phyloP scores from a whole-genome alignment of 1,140 invertebrate genomes.

The Probaryconus sp. region DNA sequence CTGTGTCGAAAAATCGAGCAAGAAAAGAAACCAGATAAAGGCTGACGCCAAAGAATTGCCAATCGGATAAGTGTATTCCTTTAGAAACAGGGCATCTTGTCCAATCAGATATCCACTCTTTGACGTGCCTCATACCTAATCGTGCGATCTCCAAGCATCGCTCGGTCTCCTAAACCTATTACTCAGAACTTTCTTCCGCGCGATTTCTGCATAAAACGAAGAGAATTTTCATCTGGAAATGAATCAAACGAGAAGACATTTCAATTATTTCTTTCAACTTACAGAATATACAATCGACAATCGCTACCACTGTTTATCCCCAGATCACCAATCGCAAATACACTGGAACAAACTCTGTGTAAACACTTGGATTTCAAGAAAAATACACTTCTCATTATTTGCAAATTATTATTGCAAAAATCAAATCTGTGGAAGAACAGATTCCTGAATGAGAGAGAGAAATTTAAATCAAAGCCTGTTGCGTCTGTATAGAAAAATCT shows the following conservation, averaged over 20 bases:
- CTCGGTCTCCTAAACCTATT: conserved; percentile 29
- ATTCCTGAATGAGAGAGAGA: too few species aligned
- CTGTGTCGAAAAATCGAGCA: conserved; percentile 15
- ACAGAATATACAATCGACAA: conserved; percentile 23
- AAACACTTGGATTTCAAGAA: conserved; percentile 39
- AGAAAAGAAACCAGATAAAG: conserved; percentile 53
- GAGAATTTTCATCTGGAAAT: conserved; percentile 55
- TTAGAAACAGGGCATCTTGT: conserved; percentile 68
- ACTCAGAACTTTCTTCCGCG: conserved; percentile 12
- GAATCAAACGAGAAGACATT: conserved; percentile 60
- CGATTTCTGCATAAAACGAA: conserved; percentile 60
- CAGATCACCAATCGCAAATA: conserved; percentile 20
- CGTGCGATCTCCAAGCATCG: conserved; percentile 69
- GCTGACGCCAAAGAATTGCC: conserved; percentile 76
- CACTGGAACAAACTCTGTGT: conserved; percentile 31
- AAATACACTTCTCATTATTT: too few species aligned
- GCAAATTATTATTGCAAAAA: too few species aligned
- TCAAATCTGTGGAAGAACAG: not conserved
- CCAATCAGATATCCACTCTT: conserved; percentile 77
- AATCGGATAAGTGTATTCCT: conserved; percentile 78
- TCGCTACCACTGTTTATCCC: conserved; percentile 18
- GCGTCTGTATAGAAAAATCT: conserved; percentile 4
- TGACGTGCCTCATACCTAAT: conserved; percentile 77
- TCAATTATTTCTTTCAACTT: conserved; percentile 61
- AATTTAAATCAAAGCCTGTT: not conserved